A percentile compares a stretch with the other conserved stretches of the same genome.
Evolutionary conservation across 2,888 invertebrate species (phyloP).

Genomic region (Strigamia maritima): DNA sequence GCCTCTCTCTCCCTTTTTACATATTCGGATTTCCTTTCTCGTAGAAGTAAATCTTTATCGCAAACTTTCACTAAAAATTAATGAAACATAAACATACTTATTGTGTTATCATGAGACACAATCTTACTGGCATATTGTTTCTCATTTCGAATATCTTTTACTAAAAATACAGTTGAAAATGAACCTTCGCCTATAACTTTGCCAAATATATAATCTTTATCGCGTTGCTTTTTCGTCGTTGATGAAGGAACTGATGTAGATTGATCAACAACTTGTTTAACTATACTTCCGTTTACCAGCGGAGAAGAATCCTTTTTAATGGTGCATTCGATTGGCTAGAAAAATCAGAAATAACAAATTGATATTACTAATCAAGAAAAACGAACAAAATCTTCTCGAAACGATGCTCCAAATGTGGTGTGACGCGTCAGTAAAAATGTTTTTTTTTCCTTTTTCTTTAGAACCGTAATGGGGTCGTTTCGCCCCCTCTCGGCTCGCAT

Average conservation of each 20-base stretch:
- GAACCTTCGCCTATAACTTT: constrained; percentile 96
- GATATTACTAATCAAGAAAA: background rate
- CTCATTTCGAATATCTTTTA: constrained; percentile 82
- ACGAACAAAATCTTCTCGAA: background rate
- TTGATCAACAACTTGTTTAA: background rate
- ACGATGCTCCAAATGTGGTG: too few relatives aligned
- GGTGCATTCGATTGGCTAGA: background rate
- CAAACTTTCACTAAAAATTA: constrained; percentile 81
- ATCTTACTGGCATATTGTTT: constrained; percentile 92
- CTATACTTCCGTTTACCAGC: background rate
- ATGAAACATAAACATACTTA: background rate
- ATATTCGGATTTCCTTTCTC: constrained; percentile 89
- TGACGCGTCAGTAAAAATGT: too few relatives aligned
- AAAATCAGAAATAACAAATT: background rate
- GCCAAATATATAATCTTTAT: constrained; percentile 91
- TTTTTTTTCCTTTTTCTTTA: too few relatives aligned
- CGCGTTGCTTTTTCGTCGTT: constrained; percentile 61
- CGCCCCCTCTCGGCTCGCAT: background rate
- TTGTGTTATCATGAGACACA: background rate
- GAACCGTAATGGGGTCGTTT: too few relatives aligned
- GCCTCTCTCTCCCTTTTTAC: constrained; percentile 93
- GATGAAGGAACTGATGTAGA: background rate
- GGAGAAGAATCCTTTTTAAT: background rate
- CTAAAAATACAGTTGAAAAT: constrained; percentile 89
- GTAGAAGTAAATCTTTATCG: constrained; percentile 87